Base-by-base conservation (phyloP, 2,113 vertebrate genomes). In the Puffinus mauretanicus region DNA sequence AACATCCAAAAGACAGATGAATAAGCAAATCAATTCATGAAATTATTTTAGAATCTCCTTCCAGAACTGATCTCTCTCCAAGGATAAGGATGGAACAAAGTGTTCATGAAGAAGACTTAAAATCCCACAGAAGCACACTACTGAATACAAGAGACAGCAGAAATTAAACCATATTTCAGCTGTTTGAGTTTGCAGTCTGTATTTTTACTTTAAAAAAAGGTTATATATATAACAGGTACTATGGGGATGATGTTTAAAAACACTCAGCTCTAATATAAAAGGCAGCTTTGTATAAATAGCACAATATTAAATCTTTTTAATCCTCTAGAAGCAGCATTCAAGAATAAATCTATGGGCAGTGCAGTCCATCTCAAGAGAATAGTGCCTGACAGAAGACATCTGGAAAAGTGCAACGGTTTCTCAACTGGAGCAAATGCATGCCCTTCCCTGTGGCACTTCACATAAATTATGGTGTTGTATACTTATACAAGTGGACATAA, bases 321-420 rank as follows among this genome's bases (percentile, higher is more conserved):
- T 27, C 4, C 24, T 34, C n/a, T 19, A 36, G 7, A 82, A 89
- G 13, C 3, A 40, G 49, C 10, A 82, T 14, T 78, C 32, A 70
- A 34, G 22, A 80, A 65, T 11, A 42, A 38, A 73, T 20, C 34
- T 25, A 17, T 2, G 3, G 32, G 32, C 44, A 86, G 21, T 7
- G 16, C 40, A 55, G 30, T 27, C 13, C 16, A 36, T 34, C 55
- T 38, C 30, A 60, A 52, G 54, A 77, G 55, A 88, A 32, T 0
- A 66, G 14, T 4, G 5, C 13, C 2, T 3, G 5, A 58, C 0
- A 49, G 24, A 52, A 76, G 40, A 54, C 18, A 20, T 12, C 6
- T n/a, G 24, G 40, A 80, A 30, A 72, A 44, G 9, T 12, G 9
- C 42, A 70, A 13, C 0, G 0, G 16, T 55, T 86, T 34, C 72